Percentiles rank a stretch among this genome's conserved stretches.
phyloP scores from a whole-genome alignment of 2,113 vertebrate species.

The Upupa epops region DNA sequence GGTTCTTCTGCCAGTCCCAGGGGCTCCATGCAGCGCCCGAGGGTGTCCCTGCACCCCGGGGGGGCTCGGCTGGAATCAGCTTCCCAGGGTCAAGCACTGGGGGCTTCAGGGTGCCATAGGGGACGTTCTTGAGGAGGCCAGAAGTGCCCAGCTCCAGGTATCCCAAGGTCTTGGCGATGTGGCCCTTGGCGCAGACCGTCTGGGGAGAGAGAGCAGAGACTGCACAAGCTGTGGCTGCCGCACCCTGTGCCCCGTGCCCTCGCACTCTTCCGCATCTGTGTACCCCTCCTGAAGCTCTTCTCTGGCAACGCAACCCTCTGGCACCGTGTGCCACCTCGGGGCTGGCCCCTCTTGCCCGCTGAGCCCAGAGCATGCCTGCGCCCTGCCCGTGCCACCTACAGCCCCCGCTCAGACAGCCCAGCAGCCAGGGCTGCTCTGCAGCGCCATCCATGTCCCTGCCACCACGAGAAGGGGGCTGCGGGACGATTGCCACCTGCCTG shows the following conservation, averaged over 20 bases:
- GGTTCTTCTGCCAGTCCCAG: constrained; percentile 81
- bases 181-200: constrained; percentile 83
- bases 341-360: background rate
- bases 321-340: accelerated
- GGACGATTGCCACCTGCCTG: background rate
- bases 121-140: constrained; percentile 78
- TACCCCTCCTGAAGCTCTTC: background rate
- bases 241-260: background rate
- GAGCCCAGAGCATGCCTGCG: background rate
- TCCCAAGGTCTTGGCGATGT: constrained; percentile 78
- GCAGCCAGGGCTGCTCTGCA: background rate
- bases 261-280: background rate
- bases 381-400: background rate
- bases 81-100: constrained; percentile 70
- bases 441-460: background rate
- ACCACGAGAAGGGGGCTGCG: accelerated
- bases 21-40: constrained; percentile 63
- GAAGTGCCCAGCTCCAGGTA: constrained; percentile 84
- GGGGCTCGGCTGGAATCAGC: constrained; percentile 75
- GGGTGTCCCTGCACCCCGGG: background rate
- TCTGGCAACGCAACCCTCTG: background rate
- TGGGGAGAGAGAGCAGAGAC: constrained; percentile 52
- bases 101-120: constrained; percentile 79
- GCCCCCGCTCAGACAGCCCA: background rate
- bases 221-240: background rate